Base-by-base conservation (phyloP, 2,888 invertebrate genomes). In the Oligia latruncula region DNA sequence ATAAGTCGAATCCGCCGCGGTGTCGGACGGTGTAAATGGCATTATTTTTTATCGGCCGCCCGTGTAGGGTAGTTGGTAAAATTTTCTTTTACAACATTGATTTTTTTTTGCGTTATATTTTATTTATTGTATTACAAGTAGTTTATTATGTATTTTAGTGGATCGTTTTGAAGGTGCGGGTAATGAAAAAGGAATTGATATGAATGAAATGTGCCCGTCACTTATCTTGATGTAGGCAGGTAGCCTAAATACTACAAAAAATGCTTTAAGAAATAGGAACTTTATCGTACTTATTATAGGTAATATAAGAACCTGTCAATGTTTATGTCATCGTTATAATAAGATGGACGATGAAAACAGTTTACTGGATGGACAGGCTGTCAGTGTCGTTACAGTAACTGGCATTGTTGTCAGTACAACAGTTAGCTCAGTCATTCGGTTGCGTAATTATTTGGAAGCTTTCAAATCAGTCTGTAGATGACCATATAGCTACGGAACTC, bases 21-120 rank as follows among this genome's bases (percentile, higher is more conserved):
- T 90, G 92, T 90, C 90, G 92, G 91, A 91, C 91, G 92, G 91
- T 90, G 85, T 90, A 92, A 93, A 93, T 92, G 90, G 91, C 90
- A 87, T 89, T 90, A 93, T 93, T 94, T 95, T 95, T 95, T 95
- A 94, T 93, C 90, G 92, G 74, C 84, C 70, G 90, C 90, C 89
- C 85, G 88, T 89, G 91, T 87, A 89, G 80, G 91, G 90, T 90
- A 89, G 87, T 87, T 87, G 88, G 85, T 83, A 88, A 88, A 89
- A 90, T 91, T 90, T 89, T 91, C 91, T 90, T 90, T 91, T 90
- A 90, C 90, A 91, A 90, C 90, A 91, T 92, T 90, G 91, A 91
- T 92, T 92, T 91, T 89, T 88, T 87, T 66, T 60, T 81, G 71
- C 64, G 85, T 88, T 79, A 80, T 84, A 73, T 77, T 79, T 81